Evolutionary conservation across 2,113 vertebrate genomes (phyloP), one percentile per base, ranked within the genome.

Genomic region (Xenopus tropicalis): DNA sequence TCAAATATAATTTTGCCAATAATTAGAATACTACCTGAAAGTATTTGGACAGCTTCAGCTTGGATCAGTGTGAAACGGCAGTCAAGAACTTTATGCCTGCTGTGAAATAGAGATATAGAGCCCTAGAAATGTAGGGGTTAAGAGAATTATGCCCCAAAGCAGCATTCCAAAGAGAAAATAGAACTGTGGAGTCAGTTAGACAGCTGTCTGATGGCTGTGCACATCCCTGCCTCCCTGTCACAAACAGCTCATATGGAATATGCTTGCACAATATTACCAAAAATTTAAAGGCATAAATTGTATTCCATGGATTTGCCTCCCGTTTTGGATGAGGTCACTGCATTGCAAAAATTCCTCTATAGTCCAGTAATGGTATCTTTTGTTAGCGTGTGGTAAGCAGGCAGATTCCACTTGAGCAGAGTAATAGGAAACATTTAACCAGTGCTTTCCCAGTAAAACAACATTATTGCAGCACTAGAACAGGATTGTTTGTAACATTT

Each of bases 121-220:
- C 54, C 10, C 54, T 21, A 57, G 54, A 19, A 57, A 8, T 57
- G 20, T 11, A 57, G 6, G 54, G 54, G 54, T 71, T 64, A 37
- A 54, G 29, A 16, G 14, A 54, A 3, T 17, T 52, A 22, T 24
- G 52, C 29, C 17, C 44, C 70, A 42, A 64, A 8, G 21, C 42
- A 44, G 42, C 11, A 42, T 46, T 19, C 19, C 29, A 51, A n/a
- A 21, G 54, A 2, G 29, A 37, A 72, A 72, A 73, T 54, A 66
- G 52, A 14, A 51, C 14, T 25, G 56, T 67, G 72, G 72, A 67
- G 72, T 43, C 56, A 19, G 65, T 37, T 52, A 74, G 64, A 11
- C 64, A 74, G 64, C 72, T 67, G 72, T 67, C 21, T 58, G 54
- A 56, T 22, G 29, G 62, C 24, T 59, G 56, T 61, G 43, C n/a